Evolutionary conservation across 1,140 invertebrate genomes (phyloP), one percentile per base, ranked within the genome.

Genomic region (Adelges cooleyi): DNA sequence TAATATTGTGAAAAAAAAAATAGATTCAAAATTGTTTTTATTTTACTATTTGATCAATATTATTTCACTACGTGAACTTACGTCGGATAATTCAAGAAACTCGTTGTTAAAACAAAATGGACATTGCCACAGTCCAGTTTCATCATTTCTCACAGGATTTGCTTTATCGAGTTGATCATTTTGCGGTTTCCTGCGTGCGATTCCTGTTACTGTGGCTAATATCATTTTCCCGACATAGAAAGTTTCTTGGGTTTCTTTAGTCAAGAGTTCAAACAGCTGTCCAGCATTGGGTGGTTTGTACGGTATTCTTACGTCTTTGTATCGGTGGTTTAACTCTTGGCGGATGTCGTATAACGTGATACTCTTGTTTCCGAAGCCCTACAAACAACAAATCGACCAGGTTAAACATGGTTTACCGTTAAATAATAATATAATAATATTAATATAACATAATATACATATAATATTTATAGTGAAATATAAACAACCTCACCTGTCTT

Each of bases 331-430:
- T 67, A 99, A 77, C 78, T 99, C 97, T 0, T 90, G 90, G 67
- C 95, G 78, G 62, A 99, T 99, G 72, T 99, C 96, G 72, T 99
- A 98, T 27, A 99, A 75, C 0, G 95, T 99, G 15, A 96, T 95
- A 70, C 89, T 92, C 73, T 98, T 98, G 73, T 98, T 95, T 9
- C 96, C 96, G 73, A 94, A 95, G 5, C 90, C 86, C 78, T 82
- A 70, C n/a, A 73, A 72, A 68, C 10, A 65, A 65, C 15, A 44
- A 68, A 67, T 67, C 27, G 36, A 65, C 20, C 29, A 29, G n/a
- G n/a, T n/a, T 40, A n/a, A 38, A 23, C 1, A 25, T 27, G 27
- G 33, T 68, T 67, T 70, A 65, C 72, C 72, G 42, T 56, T 10
- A 27, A 59, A 27, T 20, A 18, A 56, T 56, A 5, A 13, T 51